Evolutionary conservation across 2,888 invertebrate genomes (phyloP).

Genomic region (Drosophila kambysellisi): DNA sequence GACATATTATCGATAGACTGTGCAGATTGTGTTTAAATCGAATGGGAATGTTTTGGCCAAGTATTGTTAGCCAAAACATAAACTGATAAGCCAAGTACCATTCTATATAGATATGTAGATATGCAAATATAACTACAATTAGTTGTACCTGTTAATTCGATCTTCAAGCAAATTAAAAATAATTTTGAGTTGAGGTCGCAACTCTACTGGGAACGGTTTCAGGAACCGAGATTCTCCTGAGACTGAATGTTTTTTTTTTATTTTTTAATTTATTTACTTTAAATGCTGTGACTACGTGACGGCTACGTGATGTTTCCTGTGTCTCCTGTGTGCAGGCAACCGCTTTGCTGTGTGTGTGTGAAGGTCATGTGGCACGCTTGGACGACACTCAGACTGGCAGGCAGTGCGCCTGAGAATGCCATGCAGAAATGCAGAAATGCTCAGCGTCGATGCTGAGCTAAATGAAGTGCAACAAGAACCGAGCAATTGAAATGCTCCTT

Average conservation of each 20-base stretch:
- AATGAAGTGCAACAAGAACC: conserved; percentile 75
- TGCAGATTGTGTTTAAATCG: background rate
- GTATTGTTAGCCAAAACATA: background rate
- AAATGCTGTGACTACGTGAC: conserved; percentile 41
- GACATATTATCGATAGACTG: background rate
- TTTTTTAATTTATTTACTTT: conserved; percentile 10
- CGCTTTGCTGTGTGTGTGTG: conserved; percentile 28
- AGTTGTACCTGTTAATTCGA: background rate
- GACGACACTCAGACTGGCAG: conserved; percentile 31
- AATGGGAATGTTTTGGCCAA: too few relatives aligned
- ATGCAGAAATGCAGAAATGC: conserved; percentile 9
- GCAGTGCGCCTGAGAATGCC: conserved; percentile 15
- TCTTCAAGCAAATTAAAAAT: background rate
- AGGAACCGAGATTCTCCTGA: background rate
- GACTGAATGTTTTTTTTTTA: conserved; percentile 13
- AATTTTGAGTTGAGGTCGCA: background rate
- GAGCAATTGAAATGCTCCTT: conserved; percentile 68
- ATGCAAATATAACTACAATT: background rate
- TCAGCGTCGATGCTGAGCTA: conserved; percentile 67
- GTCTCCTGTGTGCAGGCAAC: conserved; percentile 24
- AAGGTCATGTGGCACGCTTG: conserved; percentile 70
- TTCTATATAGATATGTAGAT: background rate
- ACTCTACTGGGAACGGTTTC: background rate
- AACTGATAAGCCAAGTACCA: background rate
- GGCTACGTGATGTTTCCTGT: conserved; percentile 55